Conservation (phyloP, 2,113 vertebrate species). For the Proteles cristata region DNA sequence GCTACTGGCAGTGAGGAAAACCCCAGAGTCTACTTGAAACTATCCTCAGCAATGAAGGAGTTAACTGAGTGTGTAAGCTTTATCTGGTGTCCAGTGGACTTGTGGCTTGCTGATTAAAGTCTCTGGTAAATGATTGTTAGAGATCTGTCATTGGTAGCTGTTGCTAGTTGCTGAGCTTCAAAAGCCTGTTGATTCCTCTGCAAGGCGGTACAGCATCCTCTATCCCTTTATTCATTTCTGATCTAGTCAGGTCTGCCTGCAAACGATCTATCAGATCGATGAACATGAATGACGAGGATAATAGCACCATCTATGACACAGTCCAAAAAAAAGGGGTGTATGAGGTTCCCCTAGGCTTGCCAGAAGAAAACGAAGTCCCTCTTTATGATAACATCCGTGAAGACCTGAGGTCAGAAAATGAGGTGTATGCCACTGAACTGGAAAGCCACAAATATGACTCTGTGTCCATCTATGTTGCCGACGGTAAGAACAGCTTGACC, state of each 20-base stretch:
- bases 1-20: not conserved
- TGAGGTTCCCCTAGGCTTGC: constrained; percentile 37
- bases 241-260: constrained; percentile 10
- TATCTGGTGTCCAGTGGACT: constrained; percentile 77
- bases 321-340: not conserved
- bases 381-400: constrained; percentile 33
- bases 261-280: not conserved
- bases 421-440: constrained; percentile 41
- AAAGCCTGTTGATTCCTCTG: constrained; percentile 73
- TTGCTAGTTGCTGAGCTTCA: constrained; percentile 66
- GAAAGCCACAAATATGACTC: constrained; percentile 64
- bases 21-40: not conserved
- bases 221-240: not conserved
- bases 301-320: constrained; percentile 69
- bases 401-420: constrained; percentile 58
- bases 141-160: constrained; percentile 80
- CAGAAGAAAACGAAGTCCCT: not conserved
- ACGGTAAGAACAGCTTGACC: not conserved
- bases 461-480: constrained; percentile 33
- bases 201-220: constrained; percentile 39
- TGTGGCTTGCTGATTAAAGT: constrained; percentile 82
- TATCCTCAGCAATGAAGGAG: constrained; percentile 68
- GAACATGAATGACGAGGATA: constrained; percentile 83
- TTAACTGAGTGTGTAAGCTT: constrained; percentile 82
- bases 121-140: constrained; percentile 88